phyloP scores from a whole-genome alignment of 2,888 invertebrate species.

The Lutraria lutraria region DNA sequence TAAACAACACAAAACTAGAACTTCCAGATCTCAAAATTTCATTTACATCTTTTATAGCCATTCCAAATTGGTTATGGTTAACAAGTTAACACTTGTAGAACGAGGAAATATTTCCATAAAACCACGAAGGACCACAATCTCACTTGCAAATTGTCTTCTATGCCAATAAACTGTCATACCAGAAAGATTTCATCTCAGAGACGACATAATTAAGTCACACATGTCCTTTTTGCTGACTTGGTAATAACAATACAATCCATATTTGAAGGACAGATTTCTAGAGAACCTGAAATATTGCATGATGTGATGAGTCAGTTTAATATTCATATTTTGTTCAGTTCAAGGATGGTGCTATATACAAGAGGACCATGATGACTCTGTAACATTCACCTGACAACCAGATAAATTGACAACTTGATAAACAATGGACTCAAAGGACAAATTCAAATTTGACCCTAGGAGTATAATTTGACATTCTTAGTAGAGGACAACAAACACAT shows the following conservation, averaged over 20 bases:
- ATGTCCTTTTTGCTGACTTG: neutral
- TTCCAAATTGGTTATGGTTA: neutral
- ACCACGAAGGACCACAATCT: neutral
- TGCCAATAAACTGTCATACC: neutral
- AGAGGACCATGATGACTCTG: no score
- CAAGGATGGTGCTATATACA: no score
- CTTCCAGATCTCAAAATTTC: neutral
- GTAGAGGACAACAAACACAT: no score
- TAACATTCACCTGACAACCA: no score
- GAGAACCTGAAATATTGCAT: neutral
- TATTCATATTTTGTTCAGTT: no score
- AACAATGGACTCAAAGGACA: no score
- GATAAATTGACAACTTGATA: no score
- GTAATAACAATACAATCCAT: neutral
- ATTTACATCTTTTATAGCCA: neutral
- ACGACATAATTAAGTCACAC: neutral
- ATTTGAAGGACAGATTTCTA: neutral
- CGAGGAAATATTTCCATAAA: neutral
- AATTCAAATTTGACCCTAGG: no score
- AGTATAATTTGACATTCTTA: no score
- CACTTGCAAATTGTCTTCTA: neutral
- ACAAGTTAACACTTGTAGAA: neutral
- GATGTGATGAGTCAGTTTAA: neutral
- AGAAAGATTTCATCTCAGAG: neutral
- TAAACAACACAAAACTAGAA: neutral